Evolutionary conservation across 1,140 invertebrate species (phyloP).

Genomic region (Parapsyche elsis): DNA sequence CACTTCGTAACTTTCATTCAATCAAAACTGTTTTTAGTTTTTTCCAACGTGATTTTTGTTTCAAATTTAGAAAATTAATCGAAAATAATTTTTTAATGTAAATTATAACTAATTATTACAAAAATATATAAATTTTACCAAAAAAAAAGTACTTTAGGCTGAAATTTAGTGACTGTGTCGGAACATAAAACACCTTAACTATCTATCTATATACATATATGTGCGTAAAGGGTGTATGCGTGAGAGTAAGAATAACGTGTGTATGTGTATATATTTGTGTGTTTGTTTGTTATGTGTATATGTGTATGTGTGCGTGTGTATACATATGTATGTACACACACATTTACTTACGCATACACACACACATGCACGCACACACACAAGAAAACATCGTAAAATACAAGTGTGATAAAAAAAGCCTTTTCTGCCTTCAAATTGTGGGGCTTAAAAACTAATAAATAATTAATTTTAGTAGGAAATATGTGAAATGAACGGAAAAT

Average conservation of each 20-base stretch:
- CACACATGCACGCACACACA: neutral
- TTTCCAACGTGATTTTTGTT: neutral
- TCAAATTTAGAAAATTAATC: conserved; percentile 10
- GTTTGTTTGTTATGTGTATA: neutral
- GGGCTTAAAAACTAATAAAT: conserved; percentile 32
- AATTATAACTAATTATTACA: conserved; percentile 13
- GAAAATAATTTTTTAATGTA: conserved; percentile 18
- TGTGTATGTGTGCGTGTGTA: conserved; percentile 1
- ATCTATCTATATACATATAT: neutral
- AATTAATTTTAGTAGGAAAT: conserved; percentile 36
- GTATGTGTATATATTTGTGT: neutral
- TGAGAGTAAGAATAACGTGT: neutral
- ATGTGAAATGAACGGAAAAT: conserved; percentile 27
- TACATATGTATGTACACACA: neutral
- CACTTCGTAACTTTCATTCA: neutral
- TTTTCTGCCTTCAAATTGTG: conserved; percentile 44
- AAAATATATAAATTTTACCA: too few relatives aligned
- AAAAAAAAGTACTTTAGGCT: neutral
- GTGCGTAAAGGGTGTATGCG: neutral
- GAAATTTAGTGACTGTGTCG: conserved; percentile 29
- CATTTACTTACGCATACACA: neutral
- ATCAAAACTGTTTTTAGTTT: neutral
- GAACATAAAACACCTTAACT: neutral
- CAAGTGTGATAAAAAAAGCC: conserved; percentile 49
- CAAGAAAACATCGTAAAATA: conserved; percentile 20